phyloP scores from a whole-genome alignment of 2,797 vertebrate genomes.

The Nyctibius grandis region DNA sequence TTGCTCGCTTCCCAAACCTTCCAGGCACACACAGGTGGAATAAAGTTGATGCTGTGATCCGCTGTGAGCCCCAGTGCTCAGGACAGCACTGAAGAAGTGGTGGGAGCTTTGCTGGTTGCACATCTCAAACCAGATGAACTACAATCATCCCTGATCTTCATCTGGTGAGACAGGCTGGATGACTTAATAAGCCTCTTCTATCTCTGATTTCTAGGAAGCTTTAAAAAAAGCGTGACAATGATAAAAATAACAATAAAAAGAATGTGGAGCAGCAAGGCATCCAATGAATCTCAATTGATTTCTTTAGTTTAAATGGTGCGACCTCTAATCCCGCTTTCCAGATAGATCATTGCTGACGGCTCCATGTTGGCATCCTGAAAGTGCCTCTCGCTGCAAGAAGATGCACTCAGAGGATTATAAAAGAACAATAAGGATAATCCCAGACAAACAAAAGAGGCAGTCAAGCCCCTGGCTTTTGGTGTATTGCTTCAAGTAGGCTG shows the following conservation, averaged over 20 bases:
- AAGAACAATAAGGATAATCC: background rate
- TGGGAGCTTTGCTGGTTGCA: background rate
- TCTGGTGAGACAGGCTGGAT: background rate
- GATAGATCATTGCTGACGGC: background rate
- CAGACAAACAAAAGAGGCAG: background rate
- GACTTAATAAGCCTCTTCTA: background rate
- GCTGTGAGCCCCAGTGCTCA: background rate
- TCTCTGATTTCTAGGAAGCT: background rate
- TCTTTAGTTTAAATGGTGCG: background rate
- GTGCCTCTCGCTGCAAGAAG: background rate
- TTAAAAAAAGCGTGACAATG: background rate
- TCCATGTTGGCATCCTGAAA: background rate
- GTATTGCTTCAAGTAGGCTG: background rate
- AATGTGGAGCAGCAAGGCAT: background rate
- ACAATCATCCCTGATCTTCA: background rate
- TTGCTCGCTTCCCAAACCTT: background rate
- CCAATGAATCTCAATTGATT: background rate
- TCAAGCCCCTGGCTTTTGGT: background rate
- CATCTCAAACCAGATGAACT: background rate
- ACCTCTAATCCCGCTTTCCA: background rate
- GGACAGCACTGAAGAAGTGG: background rate
- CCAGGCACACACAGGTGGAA: background rate
- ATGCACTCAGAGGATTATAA: constrained; percentile 1
- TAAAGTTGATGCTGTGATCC: background rate
- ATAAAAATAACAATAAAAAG: background rate